Base-by-base conservation (phyloP, 2,797 vertebrate species). In the Periparus ater region DNA sequence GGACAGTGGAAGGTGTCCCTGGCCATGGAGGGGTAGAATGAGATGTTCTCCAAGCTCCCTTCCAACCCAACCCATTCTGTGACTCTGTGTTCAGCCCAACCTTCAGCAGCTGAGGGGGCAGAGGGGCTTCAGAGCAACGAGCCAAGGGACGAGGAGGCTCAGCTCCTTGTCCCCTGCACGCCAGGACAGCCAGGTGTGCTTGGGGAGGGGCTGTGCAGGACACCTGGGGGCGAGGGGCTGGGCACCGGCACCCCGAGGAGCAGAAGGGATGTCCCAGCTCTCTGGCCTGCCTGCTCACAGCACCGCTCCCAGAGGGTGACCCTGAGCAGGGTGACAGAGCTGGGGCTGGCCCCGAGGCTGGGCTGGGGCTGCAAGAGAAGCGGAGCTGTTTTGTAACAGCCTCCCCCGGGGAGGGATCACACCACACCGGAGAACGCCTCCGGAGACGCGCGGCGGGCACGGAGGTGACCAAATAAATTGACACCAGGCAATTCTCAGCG, bases 391-490 rank as follows among this genome's bases (percentile, higher is more conserved):
- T 93, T 88, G 76, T 93, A 94, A 96, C 78, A n/a, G 27, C 34
- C 29, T 45, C 8, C 71, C 73, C 67, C 1, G 53, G 93, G 91
- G 81, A 82, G 2, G 3, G 72, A 90, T 91, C 88, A 88, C 92
- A 44, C 81, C 85, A 67, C 60, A 7, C 38, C 1, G 3, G 77
- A 85, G 80, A 40, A 8, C 20, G 20, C 47, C 84, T 19, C 68
- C 3, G 2, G 84, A 79, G 94, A 89, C 63, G 73, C 2, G 50
- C 17, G 3, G 76, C 92, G 78, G 57, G 79, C 73, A 3, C 8
- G 3, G 90, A 44, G 94, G 91, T 95, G 89, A 95, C 94, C 93
- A 93, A 94, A 91, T 53, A 93, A 96, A 87, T 65, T 50, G 93
- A 80, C 88, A 89, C 91, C 57, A 70, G 67, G 91, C 61, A 42